A percentile compares a stretch with the other conserved stretches of the same genome.
phyloP scores from a whole-genome alignment of 2,888 invertebrate genomes.

The Phyto melanocephala region DNA sequence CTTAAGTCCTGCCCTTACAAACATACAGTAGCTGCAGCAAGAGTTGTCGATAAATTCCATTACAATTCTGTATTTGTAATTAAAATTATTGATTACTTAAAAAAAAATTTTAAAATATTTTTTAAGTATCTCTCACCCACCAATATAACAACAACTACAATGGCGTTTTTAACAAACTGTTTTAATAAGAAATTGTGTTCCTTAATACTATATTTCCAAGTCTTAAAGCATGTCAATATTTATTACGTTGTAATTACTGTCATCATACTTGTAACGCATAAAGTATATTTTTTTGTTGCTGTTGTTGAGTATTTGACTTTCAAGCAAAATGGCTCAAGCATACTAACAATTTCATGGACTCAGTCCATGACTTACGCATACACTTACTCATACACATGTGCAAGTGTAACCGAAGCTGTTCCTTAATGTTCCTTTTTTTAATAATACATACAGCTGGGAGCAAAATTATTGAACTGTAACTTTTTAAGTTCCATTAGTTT shows the following conservation, averaged over 20 bases:
- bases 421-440: background rate
- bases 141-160: too few species aligned
- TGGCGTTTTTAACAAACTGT: too few species aligned
- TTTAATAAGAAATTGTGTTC: background rate
- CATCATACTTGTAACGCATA: conserved; percentile 47
- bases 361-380: too few species aligned
- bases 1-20: background rate
- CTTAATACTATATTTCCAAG: conserved; percentile 6
- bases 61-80: too few species aligned
- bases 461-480: background rate
- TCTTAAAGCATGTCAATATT: conserved; percentile 14
- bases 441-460: background rate
- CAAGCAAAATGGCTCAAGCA: background rate
- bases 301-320: conserved; percentile 16
- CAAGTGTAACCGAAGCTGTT: conserved; percentile 17
- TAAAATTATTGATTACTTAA: too few species aligned
- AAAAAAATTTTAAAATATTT: too few species aligned
- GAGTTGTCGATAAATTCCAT: too few species aligned
- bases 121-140: too few species aligned
- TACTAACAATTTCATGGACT: conserved; percentile 11
- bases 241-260: conserved; percentile 53
- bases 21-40: background rate
- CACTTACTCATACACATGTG: background rate
- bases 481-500: too few species aligned
- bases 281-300: conserved; percentile 21